Conservation (phyloP, 2,113 vertebrate genomes). For the Callocephalon fimbriatum region DNA sequence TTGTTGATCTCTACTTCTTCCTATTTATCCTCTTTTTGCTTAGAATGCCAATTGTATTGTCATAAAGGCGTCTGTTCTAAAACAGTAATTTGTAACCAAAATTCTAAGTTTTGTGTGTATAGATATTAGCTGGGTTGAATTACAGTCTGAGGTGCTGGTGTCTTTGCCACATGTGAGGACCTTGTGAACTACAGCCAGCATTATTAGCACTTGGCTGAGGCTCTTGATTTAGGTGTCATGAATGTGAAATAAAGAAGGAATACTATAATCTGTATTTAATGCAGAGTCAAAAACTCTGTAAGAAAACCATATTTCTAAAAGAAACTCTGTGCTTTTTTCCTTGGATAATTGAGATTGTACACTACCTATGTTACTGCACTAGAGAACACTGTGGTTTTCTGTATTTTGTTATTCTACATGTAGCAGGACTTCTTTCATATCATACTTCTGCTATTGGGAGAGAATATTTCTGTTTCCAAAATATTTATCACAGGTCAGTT, state of each 20-base stretch:
- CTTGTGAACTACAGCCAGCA: not conserved
- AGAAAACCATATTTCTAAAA: not conserved
- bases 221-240: not conserved
- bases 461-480: not conserved
- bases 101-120: not conserved
- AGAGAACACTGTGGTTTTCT: not conserved
- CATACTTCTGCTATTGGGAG: not conserved
- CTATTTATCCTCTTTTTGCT: not conserved
- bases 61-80: not conserved
- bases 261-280: not conserved
- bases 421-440: not conserved
- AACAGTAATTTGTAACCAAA: not conserved
- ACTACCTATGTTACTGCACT: not conserved
- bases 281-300: not conserved
- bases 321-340: not conserved
- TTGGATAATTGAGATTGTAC: not conserved
- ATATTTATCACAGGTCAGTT: not conserved
- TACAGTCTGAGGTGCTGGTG: fast-evolving
- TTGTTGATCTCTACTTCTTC: not conserved
- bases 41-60: not conserved
- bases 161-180: not conserved
- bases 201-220: not conserved
- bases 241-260: not conserved
- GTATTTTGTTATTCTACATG: not conserved
- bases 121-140: not conserved